A percentile compares a stretch with the other conserved stretches of the same genome.
Conservation (phyloP, 2,888 invertebrate species). For the Bembecia ichneumoniformis region DNA sequence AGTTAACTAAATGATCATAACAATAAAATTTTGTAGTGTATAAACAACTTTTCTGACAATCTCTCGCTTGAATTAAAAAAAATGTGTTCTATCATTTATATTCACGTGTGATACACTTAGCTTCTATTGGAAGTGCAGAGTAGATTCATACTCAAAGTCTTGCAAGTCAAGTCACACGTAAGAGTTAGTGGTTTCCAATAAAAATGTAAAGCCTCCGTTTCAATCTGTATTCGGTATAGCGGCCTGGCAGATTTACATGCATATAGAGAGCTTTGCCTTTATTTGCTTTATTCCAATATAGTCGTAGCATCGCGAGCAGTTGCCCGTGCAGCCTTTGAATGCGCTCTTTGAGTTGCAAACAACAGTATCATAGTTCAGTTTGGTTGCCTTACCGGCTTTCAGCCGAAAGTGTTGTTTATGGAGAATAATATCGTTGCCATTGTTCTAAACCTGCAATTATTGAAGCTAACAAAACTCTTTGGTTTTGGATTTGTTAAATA, state of each 20-base stretch:
- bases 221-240: slow-evolving; percentile 52
- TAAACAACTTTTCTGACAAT: too few species aligned
- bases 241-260: slow-evolving; percentile 56
- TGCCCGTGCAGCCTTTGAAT: slow-evolving; percentile 2
- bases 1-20: too few species aligned
- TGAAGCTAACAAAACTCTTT: neutral
- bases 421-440: slow-evolving; percentile 3
- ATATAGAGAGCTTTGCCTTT: slow-evolving; percentile 36
- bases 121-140: too few species aligned
- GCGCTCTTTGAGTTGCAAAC: slow-evolving; percentile 14
- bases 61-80: too few species aligned
- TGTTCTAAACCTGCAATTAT: neutral
- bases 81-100: too few species aligned
- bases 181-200: slow-evolving; percentile 35
- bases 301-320: slow-evolving; percentile 4
- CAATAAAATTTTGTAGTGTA: too few species aligned
- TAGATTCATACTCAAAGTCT: neutral
- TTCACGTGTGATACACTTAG: too few species aligned
- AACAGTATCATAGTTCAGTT: slow-evolving; percentile 1
- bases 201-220: slow-evolving; percentile 55
- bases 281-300: slow-evolving; percentile 18
- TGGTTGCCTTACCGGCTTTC: slow-evolving; percentile 5
- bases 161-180: neutral
- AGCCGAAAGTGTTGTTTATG: slow-evolving; percentile 3
- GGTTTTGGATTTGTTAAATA: too few species aligned